Evolutionary conservation across 2,888 invertebrate genomes (phyloP).

Genomic region (Antitype chi): DNA sequence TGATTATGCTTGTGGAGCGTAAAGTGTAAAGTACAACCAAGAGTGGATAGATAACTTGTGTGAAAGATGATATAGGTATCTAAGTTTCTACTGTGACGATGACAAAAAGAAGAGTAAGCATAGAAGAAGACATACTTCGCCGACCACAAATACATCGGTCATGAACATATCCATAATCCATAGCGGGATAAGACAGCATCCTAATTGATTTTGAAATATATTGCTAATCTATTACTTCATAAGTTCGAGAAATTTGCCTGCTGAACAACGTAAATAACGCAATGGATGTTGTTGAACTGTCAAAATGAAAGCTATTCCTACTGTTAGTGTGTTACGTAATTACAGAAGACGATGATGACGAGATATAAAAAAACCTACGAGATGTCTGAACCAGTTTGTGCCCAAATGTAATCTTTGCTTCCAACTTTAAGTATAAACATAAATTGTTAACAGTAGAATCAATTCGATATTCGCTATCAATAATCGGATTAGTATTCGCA

Average conservation of each 20-base stretch:
- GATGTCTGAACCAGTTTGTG: neutral
- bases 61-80: neutral
- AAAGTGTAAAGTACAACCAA: neutral
- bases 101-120: no score
- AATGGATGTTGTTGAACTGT: no score
- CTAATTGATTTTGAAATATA: no score
- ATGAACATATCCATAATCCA: no score
- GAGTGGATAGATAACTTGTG: neutral
- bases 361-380: no score
- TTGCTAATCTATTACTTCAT: no score
- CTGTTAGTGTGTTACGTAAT: no score
- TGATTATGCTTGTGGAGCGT: neutral
- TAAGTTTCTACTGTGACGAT: neutral
- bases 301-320: no score
- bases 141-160: neutral
- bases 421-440: neutral
- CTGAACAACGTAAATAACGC: no score
- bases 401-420: neutral
- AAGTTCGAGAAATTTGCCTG: no score
- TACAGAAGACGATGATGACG: no score
- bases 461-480: constrained; percentile 36
- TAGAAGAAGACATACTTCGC: neutral
- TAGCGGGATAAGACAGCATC: no score
- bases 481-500: constrained; percentile 47
- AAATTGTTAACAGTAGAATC: constrained; percentile 18